Evolutionary conservation across 2,888 invertebrate species (phyloP).

Genomic region (Phaedon cochleariae): DNA sequence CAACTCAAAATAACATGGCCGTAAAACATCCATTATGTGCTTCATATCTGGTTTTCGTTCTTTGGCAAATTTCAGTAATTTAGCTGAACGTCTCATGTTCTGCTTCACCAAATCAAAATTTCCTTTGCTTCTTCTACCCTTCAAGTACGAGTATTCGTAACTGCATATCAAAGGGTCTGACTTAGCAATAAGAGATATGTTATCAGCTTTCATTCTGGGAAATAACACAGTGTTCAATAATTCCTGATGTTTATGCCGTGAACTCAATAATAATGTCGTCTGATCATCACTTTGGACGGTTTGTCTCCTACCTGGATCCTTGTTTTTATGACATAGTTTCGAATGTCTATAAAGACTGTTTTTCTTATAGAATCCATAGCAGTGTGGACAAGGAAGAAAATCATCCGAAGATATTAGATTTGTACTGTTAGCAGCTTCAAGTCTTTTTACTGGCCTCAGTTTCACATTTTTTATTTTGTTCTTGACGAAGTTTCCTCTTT

Average conservation of each 20-base stretch:
- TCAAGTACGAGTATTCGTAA: constrained; percentile 34
- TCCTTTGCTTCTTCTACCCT: constrained; percentile 38
- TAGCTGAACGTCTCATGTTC: constrained; percentile 28
- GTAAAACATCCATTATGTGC: neutral
- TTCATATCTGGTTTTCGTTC: neutral
- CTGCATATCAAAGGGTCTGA: constrained; percentile 33
- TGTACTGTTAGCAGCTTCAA: neutral
- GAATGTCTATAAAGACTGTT: constrained; percentile 16
- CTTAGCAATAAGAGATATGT: constrained; percentile 28
- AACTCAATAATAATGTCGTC: constrained; percentile 26
- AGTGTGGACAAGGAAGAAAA: constrained; percentile 5
- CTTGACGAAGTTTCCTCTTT: constrained; percentile 2
- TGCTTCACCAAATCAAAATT: constrained; percentile 36
- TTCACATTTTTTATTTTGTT: neutral
- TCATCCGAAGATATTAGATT: neutral
- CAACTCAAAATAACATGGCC: constrained; percentile 3
- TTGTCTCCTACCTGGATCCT: neutral
- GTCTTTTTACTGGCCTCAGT: constrained; percentile 9
- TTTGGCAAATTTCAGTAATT: neutral
- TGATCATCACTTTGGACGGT: constrained; percentile 18
- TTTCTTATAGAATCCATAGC: constrained; percentile 7
- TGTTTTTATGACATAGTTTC: neutral
- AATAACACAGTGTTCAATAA: constrained; percentile 32
- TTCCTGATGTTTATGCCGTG: constrained; percentile 30
- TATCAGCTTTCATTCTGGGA: constrained; percentile 36